A percentile compares a stretch with the other conserved stretches of the same genome.
Evolutionary conservation across 2,797 vertebrate species (phyloP).

Genomic region (Ataeniobius toweri): DNA sequence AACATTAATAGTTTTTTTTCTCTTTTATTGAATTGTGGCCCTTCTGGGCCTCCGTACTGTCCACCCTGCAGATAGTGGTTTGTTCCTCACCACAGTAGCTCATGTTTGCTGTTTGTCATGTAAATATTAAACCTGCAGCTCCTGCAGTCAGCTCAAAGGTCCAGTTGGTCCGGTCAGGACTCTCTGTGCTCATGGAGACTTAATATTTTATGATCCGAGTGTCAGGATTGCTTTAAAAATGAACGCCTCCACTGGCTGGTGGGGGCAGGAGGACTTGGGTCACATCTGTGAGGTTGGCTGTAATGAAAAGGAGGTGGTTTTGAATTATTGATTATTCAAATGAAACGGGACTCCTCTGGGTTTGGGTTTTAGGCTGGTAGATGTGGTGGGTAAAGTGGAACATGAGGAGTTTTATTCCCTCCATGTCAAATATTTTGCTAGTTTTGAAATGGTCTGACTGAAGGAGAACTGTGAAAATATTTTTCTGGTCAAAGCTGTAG

Average conservation of each 20-base stretch:
- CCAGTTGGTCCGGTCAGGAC: background rate
- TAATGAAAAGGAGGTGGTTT: constrained; percentile 70
- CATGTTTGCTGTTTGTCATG: constrained; percentile 59
- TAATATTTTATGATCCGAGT: constrained; percentile 45
- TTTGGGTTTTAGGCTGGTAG: constrained; percentile 10
- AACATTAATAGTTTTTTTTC: background rate
- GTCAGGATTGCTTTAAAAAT: constrained; percentile 74
- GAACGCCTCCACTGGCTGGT: constrained; percentile 69
- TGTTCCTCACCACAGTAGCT: background rate
- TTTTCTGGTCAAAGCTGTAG: background rate
- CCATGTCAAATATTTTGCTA: background rate
- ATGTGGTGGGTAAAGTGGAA: background rate
- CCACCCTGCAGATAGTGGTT: background rate
- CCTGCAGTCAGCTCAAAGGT: background rate
- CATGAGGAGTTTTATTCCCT: constrained; percentile 5
- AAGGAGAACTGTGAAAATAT: background rate
- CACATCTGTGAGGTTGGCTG: constrained; percentile 75
- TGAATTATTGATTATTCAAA: constrained; percentile 84
- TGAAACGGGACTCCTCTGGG: constrained; percentile 71
- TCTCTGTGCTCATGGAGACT: constrained; percentile 14
- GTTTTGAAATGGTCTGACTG: background rate
- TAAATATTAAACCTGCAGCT: constrained; percentile 54
- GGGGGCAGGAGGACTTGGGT: constrained; percentile 47
- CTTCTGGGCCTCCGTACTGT: background rate
- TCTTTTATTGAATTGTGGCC: background rate